Evolutionary conservation across 2,888 invertebrate genomes (phyloP).

Genomic region (Seladonia tumulorum): DNA sequence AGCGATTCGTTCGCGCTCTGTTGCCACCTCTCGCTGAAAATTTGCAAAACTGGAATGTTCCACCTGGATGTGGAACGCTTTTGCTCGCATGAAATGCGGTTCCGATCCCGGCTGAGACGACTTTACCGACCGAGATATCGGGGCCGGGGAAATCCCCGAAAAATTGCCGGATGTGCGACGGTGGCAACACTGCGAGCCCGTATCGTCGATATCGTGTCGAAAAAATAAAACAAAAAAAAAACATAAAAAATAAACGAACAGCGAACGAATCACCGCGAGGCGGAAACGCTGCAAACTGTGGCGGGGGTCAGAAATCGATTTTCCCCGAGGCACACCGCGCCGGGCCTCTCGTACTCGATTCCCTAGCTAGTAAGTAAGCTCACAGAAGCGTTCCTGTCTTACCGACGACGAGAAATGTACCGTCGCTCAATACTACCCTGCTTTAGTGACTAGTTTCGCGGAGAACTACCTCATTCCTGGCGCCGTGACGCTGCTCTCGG

Average conservation of each 20-base stretch:
- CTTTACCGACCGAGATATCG: conserved; percentile 24
- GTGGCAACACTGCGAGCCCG: conserved; percentile 34
- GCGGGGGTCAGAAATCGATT: conserved; percentile 76
- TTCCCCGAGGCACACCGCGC: conserved; percentile 52
- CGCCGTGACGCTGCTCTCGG: conserved; percentile 1
- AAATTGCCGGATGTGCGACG: neutral
- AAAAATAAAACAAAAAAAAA: too few relatives aligned
- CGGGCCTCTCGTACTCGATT: conserved; percentile 64
- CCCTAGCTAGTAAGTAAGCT: conserved; percentile 63
- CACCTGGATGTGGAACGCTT: neutral
- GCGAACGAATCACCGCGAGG: conserved; percentile 51
- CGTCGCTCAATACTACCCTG: conserved; percentile 43
- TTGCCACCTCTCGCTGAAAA: conserved; percentile 44
- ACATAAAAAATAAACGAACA: neutral
- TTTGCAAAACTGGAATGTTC: neutral
- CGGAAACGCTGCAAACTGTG: conserved; percentile 61
- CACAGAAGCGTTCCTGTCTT: conserved; percentile 55
- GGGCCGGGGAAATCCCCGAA: neutral
- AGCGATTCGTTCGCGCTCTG: conserved; percentile 52
- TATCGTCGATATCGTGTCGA: conserved; percentile 33
- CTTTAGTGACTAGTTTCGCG: conserved; percentile 42
- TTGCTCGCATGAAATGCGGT: neutral
- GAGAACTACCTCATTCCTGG: conserved; percentile 59
- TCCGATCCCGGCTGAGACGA: neutral
- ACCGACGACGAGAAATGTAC: conserved; percentile 51